Base-by-base conservation (phyloP, 1,140 invertebrate species). In the Trialeurodes vaporariorum region DNA sequence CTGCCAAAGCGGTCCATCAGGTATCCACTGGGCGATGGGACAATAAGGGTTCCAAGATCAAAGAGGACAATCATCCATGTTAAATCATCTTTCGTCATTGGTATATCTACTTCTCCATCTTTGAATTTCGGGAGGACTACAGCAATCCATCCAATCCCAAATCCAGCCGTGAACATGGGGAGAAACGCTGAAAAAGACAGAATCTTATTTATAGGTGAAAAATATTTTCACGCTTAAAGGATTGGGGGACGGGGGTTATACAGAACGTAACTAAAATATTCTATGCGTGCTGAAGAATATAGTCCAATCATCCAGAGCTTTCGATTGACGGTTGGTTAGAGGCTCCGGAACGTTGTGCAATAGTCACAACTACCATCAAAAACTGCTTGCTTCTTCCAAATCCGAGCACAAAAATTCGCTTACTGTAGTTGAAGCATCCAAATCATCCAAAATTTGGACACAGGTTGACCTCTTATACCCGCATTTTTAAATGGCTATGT, bases 1-100 rank as follows among this genome's bases (percentile, higher is more conserved):
- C 93, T 79, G 1, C 94, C 94, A 26, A 90, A 75, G 69, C 81
- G 83, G 74, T 95, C 88, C 0, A 91, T 86, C 1, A 89, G 73
- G 62, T 80, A 82, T 24, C 84, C 71, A 25, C 67, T 62, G 17
- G 71, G 71, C 1, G 70, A 65, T 13, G 74, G 70, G 49, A 66
- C 70, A 63, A 73, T 23, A 12, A 74, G 13, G 64, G 70, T 74
- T 23, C 71, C 74, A 21, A 72, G 59, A n/a, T 74, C 70, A 27
- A 72, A 67, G 1, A 70, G 40, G 2, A 71, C 63, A 5, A 73
- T 68, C 25, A 71, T 68, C 73, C 73, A 74, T 2, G 70, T 70
- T 24, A 67, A 62, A 13, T 70, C 71, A 1, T 68, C 62, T 9
- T 26, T 49, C 5, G 13, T 68, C 21, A 69, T 67, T 5, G 34